Evolutionary conservation across 2,113 vertebrate species (phyloP).

Genomic region (Xiphias gladius): DNA sequence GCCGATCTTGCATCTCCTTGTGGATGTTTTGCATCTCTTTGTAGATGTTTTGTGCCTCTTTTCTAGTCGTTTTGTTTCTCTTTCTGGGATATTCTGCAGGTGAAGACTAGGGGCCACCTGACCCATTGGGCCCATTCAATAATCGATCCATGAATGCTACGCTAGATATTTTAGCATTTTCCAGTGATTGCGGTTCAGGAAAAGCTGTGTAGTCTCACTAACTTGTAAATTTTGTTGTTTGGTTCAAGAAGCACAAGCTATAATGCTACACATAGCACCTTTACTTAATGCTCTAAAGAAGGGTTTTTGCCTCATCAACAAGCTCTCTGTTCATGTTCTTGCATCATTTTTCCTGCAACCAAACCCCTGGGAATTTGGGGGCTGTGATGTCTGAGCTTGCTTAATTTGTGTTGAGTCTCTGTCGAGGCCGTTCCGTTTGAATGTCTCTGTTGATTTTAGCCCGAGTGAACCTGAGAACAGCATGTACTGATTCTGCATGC

Average conservation of each 20-base stretch:
- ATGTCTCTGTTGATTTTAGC: background rate
- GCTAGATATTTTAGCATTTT: too few relatives aligned
- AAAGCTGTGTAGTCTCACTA: background rate
- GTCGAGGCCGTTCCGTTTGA: conserved; percentile 3
- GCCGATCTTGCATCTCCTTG: too few relatives aligned
- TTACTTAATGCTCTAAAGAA: background rate
- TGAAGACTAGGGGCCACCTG: too few relatives aligned
- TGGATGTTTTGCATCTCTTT: too few relatives aligned
- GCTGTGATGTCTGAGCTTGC: conserved; percentile 28
- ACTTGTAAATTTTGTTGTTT: too few relatives aligned
- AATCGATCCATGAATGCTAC: too few relatives aligned
- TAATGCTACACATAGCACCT: background rate
- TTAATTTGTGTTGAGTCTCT: background rate
- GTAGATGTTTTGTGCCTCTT: too few relatives aligned
- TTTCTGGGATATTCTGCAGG: too few relatives aligned
- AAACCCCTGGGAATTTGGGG: background rate
- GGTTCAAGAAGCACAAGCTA: too few relatives aligned
- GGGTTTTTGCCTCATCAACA: too few relatives aligned
- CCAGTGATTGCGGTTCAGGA: background rate
- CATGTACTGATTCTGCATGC: conserved; percentile 64
- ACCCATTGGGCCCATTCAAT: too few relatives aligned
- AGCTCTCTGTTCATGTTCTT: background rate
- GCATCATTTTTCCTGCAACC: background rate
- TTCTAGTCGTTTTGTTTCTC: too few relatives aligned
- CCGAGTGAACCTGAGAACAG: background rate